phyloP scores from a whole-genome alignment of 1,140 invertebrate genomes.

The Telenomus remus region DNA sequence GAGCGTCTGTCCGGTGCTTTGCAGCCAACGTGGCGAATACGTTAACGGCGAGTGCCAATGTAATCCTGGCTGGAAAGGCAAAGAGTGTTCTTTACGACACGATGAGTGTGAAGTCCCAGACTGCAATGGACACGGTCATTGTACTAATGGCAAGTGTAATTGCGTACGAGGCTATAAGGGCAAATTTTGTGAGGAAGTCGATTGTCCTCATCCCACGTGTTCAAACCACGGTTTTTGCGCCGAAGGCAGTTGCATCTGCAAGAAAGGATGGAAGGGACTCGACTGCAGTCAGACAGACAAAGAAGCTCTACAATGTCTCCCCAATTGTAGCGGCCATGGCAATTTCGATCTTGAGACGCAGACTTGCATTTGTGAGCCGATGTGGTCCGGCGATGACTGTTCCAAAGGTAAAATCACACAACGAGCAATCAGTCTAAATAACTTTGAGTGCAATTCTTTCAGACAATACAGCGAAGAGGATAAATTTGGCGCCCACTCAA shows the following conservation, averaged over 20 bases:
- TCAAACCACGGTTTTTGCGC: constrained; percentile 96
- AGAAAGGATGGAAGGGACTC: constrained; percentile 95
- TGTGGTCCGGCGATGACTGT: constrained; percentile 96
- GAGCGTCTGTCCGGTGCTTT: constrained; percentile 96
- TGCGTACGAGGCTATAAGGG: constrained; percentile 95
- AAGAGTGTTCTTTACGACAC: constrained; percentile 93
- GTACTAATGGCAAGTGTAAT: constrained; percentile 94
- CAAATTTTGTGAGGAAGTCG: constrained; percentile 92
- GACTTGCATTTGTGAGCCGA: constrained; percentile 91
- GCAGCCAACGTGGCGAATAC: constrained; percentile 96
- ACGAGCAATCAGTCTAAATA: neutral
- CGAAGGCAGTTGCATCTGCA: constrained; percentile 96
- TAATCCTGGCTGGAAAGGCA: constrained; percentile 97
- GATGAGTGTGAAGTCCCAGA: constrained; percentile 95
- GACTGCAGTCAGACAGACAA: constrained; percentile 95
- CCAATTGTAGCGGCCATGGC: constrained; percentile 95
- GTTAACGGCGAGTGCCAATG: constrained; percentile 97
- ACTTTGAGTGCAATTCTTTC: constrained; percentile 18
- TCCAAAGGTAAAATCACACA: constrained; percentile 82
- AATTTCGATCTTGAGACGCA: constrained; percentile 95
- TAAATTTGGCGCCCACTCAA: neutral
- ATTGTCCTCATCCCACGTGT: constrained; percentile 97
- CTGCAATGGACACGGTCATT: constrained; percentile 96
- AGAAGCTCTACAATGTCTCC: constrained; percentile 93
- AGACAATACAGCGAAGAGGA: constrained; percentile 3